These are phyloP conservation scores for Tetramorium bicarinatum DNA, from an alignment of 2,888 invertebrate species.

Conservation along the genomic window DNA sequence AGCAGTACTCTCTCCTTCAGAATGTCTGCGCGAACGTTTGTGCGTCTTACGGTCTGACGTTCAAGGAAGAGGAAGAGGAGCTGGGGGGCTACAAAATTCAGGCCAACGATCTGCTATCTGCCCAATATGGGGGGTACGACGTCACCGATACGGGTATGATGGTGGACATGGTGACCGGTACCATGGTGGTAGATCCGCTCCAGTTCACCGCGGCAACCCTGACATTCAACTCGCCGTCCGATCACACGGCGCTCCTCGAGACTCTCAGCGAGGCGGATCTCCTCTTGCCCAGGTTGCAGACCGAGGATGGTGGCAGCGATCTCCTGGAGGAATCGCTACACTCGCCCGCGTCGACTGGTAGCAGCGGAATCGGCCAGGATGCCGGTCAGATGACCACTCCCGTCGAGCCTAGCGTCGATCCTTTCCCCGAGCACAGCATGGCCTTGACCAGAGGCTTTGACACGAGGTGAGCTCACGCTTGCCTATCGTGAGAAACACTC, in stretches of 20 bases:
- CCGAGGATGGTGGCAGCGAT: slow-evolving; percentile 89
- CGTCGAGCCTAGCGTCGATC: slow-evolving; percentile 90
- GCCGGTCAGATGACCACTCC: slow-evolving; percentile 88
- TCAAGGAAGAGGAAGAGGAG: slow-evolving; percentile 93
- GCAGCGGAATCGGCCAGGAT: slow-evolving; percentile 83
- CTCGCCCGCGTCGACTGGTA: slow-evolving; percentile 89
- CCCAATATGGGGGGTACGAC: slow-evolving; percentile 89
- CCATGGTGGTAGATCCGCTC: slow-evolving; percentile 91
- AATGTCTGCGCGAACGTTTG: slow-evolving; percentile 89
- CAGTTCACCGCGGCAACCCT: slow-evolving; percentile 94
- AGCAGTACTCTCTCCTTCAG: slow-evolving; percentile 93
- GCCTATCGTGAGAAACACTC: slow-evolving; percentile 5
- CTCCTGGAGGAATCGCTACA: slow-evolving; percentile 90
- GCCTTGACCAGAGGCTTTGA: slow-evolving; percentile 81
- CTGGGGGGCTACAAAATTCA: slow-evolving; percentile 92
- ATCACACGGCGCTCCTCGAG: slow-evolving; percentile 91
- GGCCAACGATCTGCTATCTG: slow-evolving; percentile 89
- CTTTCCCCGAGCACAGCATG: slow-evolving; percentile 92
- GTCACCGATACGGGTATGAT: slow-evolving; percentile 91
- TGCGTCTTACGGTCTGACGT: slow-evolving; percentile 92
- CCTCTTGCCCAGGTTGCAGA: slow-evolving; percentile 91
- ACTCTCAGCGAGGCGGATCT: slow-evolving; percentile 93
- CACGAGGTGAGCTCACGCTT: slow-evolving; percentile 72
- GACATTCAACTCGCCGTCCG: slow-evolving; percentile 93
- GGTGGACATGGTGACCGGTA: slow-evolving; percentile 92